A percentile compares a stretch with the other conserved stretches of the same genome.
phyloP scores from a whole-genome alignment of 2,888 invertebrate genomes.

The Orthosia incerta region DNA sequence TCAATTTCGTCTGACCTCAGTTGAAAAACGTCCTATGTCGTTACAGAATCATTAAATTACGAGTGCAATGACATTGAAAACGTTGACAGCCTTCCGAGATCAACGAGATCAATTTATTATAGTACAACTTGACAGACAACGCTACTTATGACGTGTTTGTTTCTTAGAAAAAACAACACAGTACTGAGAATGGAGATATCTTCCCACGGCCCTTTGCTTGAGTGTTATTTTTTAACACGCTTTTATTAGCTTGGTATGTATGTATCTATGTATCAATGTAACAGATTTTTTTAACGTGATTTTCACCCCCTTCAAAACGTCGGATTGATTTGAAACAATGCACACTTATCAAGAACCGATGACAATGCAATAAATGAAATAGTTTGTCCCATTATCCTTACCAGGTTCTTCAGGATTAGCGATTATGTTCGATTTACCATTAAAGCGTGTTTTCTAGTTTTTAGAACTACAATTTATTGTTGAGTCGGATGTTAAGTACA shows the following conservation, averaged over 20 bases:
- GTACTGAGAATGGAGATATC: constrained; percentile 72
- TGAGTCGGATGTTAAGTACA: constrained; percentile 26
- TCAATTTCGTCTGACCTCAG: constrained; percentile 11
- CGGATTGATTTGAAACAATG: too few species aligned
- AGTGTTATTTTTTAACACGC: constrained; percentile 39
- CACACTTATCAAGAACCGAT: too few species aligned
- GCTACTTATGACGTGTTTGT: constrained; percentile 61
- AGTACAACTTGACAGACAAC: constrained; percentile 40
- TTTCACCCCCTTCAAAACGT: too few species aligned
- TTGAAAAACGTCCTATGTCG: constrained; percentile 2
- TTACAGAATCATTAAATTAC: constrained; percentile 30
- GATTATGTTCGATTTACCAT: too few species aligned
- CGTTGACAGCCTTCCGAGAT: constrained; percentile 35
- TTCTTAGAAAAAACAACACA: constrained; percentile 73
- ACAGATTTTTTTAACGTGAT: too few species aligned
- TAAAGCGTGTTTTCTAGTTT: too few species aligned
- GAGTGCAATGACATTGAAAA: constrained; percentile 61
- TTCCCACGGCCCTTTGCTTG: constrained; percentile 78
- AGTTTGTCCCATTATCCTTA: too few species aligned
- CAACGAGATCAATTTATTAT: constrained; percentile 41
- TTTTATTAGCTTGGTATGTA: too few species aligned
- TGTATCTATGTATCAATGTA: too few species aligned
- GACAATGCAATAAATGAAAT: too few species aligned
- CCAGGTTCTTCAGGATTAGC: too few species aligned
- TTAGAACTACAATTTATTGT: too few species aligned